Base-by-base conservation (phyloP, 2,113 vertebrate species). In the Hippocampus abdominalis region DNA sequence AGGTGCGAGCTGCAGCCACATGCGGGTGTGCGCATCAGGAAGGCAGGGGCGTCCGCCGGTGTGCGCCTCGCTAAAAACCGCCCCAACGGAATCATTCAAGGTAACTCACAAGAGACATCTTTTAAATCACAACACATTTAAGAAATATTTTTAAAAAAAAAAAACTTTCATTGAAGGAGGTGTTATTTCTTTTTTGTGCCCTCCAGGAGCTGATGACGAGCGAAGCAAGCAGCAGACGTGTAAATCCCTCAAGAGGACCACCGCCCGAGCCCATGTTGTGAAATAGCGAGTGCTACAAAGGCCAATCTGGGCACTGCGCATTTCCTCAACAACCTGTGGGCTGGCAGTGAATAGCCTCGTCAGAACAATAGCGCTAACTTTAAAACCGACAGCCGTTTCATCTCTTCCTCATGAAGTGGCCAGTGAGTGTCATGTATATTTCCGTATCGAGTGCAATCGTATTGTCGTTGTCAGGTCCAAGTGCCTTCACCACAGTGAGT, bases 1-100 rank as follows among this genome's bases (percentile, higher is more conserved):
- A 92, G 92, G 75, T 90, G 79, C 74, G 86, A 92, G 69, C 76
- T 91, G 56, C 81, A 84, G 57, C 85, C 86, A 4, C 86, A 88
- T 3, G 2, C 66, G 8, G 92, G 90, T 18, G 91, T 91, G 73
- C 90, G 92, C 13, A 82, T 91, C 44, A 70, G 84, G 51, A 87
- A 70, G 69, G 36, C 18, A 2, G 81, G 69, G 4, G 82, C 81
- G 0, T 66, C 66, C 3, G 81, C 88, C 20, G 44, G 62, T 25
- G 68, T 73, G 15, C 25, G 11, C 6, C 36, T 48, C 60, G 44
- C 18, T 8, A 82, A 65, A 70, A 64, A 13, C 42, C 63, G 63
- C 42, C n/a, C 40, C 7, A 64, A 18, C 7, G n/a, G 46, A 46
- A 18, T 46, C 40, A 16, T 46, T 27, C 63, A 64, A 46, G 40